Conservation (phyloP, 2,797 vertebrate species). For the Gastrophryne carolinensis region DNA sequence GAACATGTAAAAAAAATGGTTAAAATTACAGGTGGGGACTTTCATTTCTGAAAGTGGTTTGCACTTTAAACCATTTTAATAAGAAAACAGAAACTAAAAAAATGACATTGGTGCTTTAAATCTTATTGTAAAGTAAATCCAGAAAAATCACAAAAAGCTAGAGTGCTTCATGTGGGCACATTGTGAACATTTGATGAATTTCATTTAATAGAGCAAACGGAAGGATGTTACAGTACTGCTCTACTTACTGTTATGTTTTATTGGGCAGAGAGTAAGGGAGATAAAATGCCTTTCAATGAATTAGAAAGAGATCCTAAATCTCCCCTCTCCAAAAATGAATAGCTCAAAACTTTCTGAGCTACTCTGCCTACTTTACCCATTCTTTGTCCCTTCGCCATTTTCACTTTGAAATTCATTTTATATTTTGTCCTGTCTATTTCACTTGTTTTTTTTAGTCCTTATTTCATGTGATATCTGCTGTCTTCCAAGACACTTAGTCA, state of each 20-base stretch:
- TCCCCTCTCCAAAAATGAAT: slow-evolving; percentile 26
- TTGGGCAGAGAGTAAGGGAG: slow-evolving; percentile 41
- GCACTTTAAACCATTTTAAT: too few relatives aligned
- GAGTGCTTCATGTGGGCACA: background rate
- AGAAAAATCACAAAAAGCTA: background rate
- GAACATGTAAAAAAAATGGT: too few relatives aligned
- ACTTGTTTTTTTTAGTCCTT: slow-evolving; percentile 11
- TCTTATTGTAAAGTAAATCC: background rate
- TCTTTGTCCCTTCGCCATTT: slow-evolving; percentile 40
- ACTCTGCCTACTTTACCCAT: slow-evolving; percentile 2
- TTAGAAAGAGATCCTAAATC: slow-evolving; percentile 40
- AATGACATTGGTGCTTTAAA: background rate
- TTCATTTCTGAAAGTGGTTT: too few relatives aligned
- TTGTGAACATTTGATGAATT: slow-evolving; percentile 32
- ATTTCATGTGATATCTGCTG: slow-evolving; percentile 14
- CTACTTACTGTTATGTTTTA: slow-evolving; percentile 46
- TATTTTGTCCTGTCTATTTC: slow-evolving; percentile 15
- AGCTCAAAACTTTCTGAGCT: slow-evolving; percentile 30
- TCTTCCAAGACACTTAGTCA: slow-evolving; percentile 42
- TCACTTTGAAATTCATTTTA: slow-evolving; percentile 28
- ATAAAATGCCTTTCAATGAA: slow-evolving; percentile 46
- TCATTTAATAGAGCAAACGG: slow-evolving; percentile 27
- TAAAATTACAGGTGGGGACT: too few relatives aligned
- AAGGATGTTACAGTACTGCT: slow-evolving; percentile 9
- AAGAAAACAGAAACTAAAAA: background rate